Percentiles rank a stretch among this genome's conserved stretches.
phyloP scores from a whole-genome alignment of 2,888 invertebrate genomes.

The Heliconius cydno region DNA sequence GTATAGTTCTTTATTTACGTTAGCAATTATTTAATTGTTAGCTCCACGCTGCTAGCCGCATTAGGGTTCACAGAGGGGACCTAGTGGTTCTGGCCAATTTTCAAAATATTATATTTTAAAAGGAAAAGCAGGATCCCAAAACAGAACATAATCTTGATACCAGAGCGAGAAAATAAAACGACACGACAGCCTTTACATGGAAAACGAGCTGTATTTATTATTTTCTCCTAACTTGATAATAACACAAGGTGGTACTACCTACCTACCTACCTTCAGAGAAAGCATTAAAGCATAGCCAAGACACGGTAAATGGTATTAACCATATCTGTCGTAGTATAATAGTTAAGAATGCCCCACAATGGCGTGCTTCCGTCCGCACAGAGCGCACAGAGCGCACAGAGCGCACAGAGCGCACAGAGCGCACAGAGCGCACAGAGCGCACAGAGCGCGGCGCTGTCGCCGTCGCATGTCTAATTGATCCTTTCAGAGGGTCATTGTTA shows the following conservation, averaged over 20 bases:
- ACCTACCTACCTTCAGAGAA: neutral
- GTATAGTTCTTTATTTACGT: too few species aligned
- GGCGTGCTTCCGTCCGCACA: constrained; percentile 10
- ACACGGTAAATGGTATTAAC: neutral
- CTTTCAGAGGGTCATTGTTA: constrained; percentile 38
- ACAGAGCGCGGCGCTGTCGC: neutral
- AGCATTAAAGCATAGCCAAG: neutral
- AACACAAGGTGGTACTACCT: neutral
- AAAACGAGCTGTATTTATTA: neutral
- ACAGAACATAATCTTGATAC: too few species aligned
- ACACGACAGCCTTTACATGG: neutral
- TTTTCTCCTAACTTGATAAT: neutral
- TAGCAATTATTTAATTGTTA: too few species aligned
- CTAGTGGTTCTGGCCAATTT: too few species aligned
- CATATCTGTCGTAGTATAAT: neutral
- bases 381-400: too few species aligned
- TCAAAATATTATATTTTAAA: too few species aligned
- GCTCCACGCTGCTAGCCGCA: too few species aligned
- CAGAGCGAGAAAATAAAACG: too few species aligned
- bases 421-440: too few species aligned
- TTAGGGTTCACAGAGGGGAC: too few species aligned
- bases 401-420: too few species aligned
- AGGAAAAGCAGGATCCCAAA: too few species aligned
- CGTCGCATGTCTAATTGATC: constrained; percentile 26
- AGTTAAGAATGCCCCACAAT: neutral